These are phyloP conservation scores for Neocloeon triangulifer DNA, from an alignment of 1,140 invertebrate genomes.

Conservation along the genomic window DNA sequence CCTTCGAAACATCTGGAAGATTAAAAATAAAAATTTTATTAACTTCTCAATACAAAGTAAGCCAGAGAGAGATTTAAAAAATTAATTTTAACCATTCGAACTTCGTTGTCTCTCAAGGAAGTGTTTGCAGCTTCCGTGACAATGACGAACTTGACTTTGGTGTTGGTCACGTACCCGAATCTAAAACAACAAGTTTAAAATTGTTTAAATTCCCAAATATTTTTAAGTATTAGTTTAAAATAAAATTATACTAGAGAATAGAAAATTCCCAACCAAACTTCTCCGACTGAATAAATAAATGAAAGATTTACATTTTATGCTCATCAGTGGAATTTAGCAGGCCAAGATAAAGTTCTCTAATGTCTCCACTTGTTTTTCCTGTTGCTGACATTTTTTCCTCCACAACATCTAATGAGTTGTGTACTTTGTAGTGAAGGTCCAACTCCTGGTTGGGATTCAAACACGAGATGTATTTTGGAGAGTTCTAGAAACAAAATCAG, in stretches of 20 bases:
- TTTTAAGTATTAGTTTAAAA: no score
- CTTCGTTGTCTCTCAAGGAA: slow-evolving; percentile 78
- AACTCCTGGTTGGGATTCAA: slow-evolving; percentile 48
- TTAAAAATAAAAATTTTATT: slow-evolving; percentile 10
- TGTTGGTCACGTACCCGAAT: slow-evolving; percentile 96
- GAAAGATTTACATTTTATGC: slow-evolving; percentile 70
- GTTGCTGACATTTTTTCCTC: slow-evolving; percentile 63
- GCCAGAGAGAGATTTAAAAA: background rate
- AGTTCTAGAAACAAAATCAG: slow-evolving; percentile 57
- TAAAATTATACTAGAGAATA: slow-evolving; percentile 3
- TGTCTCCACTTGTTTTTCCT: slow-evolving; percentile 38
- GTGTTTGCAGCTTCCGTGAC: slow-evolving; percentile 80
- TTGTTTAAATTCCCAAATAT: no score
- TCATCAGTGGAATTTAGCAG: slow-evolving; percentile 86
- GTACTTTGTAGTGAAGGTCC: slow-evolving; percentile 78
- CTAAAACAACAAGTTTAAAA: no score
- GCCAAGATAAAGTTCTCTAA: slow-evolving; percentile 75
- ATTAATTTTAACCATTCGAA: slow-evolving; percentile 51
- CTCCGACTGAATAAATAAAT: background rate
- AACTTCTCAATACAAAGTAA: slow-evolving; percentile 4
- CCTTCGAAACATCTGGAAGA: slow-evolving; percentile 61
- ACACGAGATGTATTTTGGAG: slow-evolving; percentile 68
- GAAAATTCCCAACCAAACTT: slow-evolving; percentile 2
- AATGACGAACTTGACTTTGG: slow-evolving; percentile 84
- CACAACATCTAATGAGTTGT: slow-evolving; percentile 82